A percentile compares a stretch with the other conserved stretches of the same genome.
Conservation (phyloP, 1,140 invertebrate genomes). For the Pemphigus obesinymphae region DNA sequence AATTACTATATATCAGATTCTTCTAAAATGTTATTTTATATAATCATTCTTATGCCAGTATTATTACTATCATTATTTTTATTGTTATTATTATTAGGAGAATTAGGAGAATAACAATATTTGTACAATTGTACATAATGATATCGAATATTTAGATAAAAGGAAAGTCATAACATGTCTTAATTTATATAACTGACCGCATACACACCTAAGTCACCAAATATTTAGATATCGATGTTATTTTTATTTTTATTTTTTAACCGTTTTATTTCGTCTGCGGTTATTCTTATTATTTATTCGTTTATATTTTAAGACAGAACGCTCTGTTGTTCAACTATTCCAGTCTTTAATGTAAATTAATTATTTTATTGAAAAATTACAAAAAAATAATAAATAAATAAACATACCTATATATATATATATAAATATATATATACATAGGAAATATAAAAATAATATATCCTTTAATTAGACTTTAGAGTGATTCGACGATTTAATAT, state of each 20-base stretch:
- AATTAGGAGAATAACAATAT: not conserved
- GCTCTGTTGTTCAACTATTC: not conserved
- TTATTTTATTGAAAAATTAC: not conserved
- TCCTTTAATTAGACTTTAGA: constrained; percentile 10
- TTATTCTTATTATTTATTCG: not conserved
- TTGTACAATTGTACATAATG: not conserved
- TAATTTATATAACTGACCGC: not conserved
- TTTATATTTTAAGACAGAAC: not conserved
- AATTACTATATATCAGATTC: not conserved
- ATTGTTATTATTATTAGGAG: not conserved
- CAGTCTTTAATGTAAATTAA: not conserved
- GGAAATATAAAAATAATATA: not conserved
- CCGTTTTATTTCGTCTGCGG: not conserved
- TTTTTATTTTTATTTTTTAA: not conserved
- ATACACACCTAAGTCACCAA: not conserved
- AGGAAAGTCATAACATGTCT: not conserved
- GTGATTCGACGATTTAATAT: not conserved
- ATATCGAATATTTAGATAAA: not conserved
- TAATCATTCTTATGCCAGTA: not conserved
- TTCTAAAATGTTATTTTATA: constrained; percentile 5
- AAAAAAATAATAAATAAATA: not conserved
- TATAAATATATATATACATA: not conserved
- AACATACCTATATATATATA: no score
- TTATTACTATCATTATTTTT: not conserved
- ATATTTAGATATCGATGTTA: not conserved